These are phyloP conservation scores for Agrochola macilenta DNA, from an alignment of 2,888 invertebrate species.

Conservation along the genomic window DNA sequence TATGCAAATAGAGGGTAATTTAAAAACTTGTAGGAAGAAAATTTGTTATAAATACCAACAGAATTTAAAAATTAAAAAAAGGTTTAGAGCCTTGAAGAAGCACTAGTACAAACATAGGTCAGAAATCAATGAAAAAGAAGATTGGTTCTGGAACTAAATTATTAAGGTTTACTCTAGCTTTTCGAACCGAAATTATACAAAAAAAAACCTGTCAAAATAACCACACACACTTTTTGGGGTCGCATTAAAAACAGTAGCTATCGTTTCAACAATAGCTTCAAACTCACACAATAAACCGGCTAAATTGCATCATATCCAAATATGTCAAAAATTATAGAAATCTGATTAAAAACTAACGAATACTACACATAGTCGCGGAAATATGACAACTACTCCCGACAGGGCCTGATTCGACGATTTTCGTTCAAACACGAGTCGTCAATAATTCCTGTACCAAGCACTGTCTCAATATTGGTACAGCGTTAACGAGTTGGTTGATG, in stretches of 20 bases:
- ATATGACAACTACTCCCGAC: constrained; percentile 55
- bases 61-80: neutral
- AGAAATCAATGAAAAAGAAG: neutral
- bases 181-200: neutral
- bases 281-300: neutral
- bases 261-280: neutral
- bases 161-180: neutral
- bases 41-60: neutral
- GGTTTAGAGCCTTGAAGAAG: neutral
- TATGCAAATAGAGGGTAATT: neutral
- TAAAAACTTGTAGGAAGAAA: neutral
- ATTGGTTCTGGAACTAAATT: neutral
- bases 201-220: neutral
- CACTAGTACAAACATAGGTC: neutral
- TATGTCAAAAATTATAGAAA: constrained; percentile 27
- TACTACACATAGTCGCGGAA: constrained; percentile 29
- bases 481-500: constrained; percentile 80
- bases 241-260: no score
- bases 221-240: neutral
- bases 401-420: constrained; percentile 71
- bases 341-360: constrained; percentile 46
- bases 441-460: constrained; percentile 81
- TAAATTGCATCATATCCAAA: neutral
- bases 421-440: constrained; percentile 82
- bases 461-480: constrained; percentile 82